These are phyloP conservation scores for Orius insidiosus DNA, from an alignment of 1,140 invertebrate species.

Conservation along the genomic window DNA sequence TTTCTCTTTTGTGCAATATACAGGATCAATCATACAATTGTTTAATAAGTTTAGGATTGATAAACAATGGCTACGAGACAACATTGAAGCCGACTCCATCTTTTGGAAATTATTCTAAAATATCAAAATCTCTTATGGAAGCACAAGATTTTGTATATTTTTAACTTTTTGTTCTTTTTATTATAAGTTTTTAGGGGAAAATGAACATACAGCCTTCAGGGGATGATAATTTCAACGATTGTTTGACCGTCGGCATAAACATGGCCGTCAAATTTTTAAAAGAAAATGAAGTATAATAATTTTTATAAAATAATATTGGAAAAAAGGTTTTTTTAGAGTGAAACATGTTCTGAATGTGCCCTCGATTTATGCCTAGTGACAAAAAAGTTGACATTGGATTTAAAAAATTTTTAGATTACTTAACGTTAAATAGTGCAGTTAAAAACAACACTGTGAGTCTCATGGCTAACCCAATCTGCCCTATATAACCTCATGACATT, in stretches of 20 bases:
- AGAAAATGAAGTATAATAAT: not conserved
- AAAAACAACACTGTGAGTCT: not conserved
- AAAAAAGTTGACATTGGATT: too few species aligned
- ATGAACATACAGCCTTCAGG: not conserved
- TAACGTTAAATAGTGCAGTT: not conserved
- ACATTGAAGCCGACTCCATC: not conserved
- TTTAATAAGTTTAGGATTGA: not conserved
- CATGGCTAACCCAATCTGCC: too few species aligned
- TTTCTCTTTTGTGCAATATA: not conserved
- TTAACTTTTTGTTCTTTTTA: not conserved
- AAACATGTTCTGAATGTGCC: not conserved
- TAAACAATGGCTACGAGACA: not conserved
- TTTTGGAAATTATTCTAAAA: not conserved
- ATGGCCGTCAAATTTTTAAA: not conserved
- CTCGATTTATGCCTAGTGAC: not conserved
- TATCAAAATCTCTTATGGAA: not conserved
- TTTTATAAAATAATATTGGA: not conserved
- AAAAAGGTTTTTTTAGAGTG: not conserved
- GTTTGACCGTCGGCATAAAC: not conserved
- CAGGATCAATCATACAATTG: not conserved
- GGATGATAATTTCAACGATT: slow-evolving; percentile 1
- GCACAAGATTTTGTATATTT: not conserved
- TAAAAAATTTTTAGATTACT: not conserved
- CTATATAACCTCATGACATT: too few species aligned
- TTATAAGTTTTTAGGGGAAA: not conserved